Evolutionary conservation across 2,888 invertebrate genomes (phyloP).

Genomic region (Odontomyia ornata): DNA sequence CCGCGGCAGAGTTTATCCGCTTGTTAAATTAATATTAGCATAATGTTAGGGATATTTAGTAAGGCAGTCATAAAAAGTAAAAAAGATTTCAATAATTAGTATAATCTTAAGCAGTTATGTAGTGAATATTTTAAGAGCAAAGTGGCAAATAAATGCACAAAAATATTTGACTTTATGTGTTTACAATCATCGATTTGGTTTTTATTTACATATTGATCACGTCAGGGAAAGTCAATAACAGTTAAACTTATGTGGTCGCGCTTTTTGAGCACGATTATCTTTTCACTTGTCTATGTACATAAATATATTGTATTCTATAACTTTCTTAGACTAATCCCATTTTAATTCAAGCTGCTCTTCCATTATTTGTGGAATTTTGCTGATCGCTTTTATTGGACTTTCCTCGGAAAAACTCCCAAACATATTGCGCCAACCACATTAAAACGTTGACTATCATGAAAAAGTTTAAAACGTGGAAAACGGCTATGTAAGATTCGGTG

Average conservation of each 20-base stretch:
- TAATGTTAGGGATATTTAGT: not conserved
- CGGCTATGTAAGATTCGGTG: constrained; percentile 72
- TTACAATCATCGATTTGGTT: no score
- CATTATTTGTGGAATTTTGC: no score
- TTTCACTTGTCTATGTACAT: no score
- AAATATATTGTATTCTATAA: no score
- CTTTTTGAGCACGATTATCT: no score
- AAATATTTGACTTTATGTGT: no score
- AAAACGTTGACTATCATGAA: constrained; percentile 73
- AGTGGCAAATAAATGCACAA: constrained; percentile 22
- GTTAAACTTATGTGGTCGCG: no score
- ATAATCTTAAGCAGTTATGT: not conserved
- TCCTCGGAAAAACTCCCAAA: constrained; percentile 47
- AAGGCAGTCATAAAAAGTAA: not conserved
- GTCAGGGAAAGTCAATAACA: no score
- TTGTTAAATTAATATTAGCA: not conserved
- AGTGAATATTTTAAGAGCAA: not conserved
- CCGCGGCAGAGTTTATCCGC: constrained; percentile 64
- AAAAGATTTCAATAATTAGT: not conserved
- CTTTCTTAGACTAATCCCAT: no score
- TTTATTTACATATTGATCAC: no score
- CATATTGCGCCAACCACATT: constrained; percentile 73
- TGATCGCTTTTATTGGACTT: no score
- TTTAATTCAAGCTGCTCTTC: no score
- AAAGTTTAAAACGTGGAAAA: constrained; percentile 73